Percentiles rank a stretch among this genome's conserved stretches.
Conservation (phyloP, 1,140 invertebrate species). For the Hylaeus anthracinus region DNA sequence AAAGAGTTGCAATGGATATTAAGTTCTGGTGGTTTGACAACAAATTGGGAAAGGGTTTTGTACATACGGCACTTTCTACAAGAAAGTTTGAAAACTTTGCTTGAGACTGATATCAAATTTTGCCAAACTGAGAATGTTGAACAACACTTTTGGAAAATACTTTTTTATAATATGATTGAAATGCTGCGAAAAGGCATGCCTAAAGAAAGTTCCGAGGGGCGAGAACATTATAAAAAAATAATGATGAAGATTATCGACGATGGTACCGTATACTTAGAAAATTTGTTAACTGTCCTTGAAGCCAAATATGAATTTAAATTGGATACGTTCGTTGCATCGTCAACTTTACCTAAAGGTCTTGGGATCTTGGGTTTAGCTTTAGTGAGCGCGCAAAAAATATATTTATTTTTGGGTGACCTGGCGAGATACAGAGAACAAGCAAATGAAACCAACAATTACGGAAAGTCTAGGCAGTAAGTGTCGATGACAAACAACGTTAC, state of each 20-base stretch:
- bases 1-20: conserved; percentile 82
- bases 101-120: conserved; percentile 92
- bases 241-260: conserved; percentile 90
- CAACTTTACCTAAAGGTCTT: conserved; percentile 83
- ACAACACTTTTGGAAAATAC: conserved; percentile 94
- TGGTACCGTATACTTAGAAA: conserved; percentile 90
- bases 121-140: conserved; percentile 94
- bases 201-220: conserved; percentile 78
- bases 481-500: conserved; percentile 22
- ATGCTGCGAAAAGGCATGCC: conserved; percentile 86
- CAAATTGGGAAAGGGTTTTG: conserved; percentile 81
- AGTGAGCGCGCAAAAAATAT: conserved; percentile 92
- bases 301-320: conserved; percentile 88
- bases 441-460: conserved; percentile 91
- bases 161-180: conserved; percentile 96
- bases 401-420: conserved; percentile 94
- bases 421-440: conserved; percentile 93
- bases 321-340: conserved; percentile 80
- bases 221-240: conserved; percentile 84
- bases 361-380: conserved; percentile 88
- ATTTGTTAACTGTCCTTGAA: conserved; percentile 88
- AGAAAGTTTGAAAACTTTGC: conserved; percentile 86
- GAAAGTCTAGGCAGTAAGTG: conserved; percentile 89
- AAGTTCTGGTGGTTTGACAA: conserved; percentile 76
- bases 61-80: conserved; percentile 84